Percentiles rank a stretch among this genome's conserved stretches.
Evolutionary conservation across 2,888 invertebrate species (phyloP).

Genomic region (Argyresthia albistria): DNA sequence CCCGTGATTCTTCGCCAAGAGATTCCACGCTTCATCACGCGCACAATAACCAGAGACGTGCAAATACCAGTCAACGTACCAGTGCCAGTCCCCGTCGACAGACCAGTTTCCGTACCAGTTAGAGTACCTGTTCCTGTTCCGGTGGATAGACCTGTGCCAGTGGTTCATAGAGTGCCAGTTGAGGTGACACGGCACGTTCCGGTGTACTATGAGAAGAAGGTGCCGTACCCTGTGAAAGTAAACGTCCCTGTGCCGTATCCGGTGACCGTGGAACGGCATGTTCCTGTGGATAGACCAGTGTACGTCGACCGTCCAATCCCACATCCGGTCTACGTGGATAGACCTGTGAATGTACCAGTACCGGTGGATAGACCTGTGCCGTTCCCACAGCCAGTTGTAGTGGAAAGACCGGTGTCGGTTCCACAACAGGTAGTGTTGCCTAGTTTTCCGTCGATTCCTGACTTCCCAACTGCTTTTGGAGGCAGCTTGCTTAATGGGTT

Average conservation of each 20-base stretch:
- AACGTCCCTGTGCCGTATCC: conserved; percentile 72
- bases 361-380: conserved; percentile 70
- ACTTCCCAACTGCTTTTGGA: not conserved
- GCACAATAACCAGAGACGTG: conserved; percentile 48
- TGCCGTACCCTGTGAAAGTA: conserved; percentile 66
- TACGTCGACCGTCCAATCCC: conserved; percentile 66
- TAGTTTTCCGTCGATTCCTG: conserved; percentile 67
- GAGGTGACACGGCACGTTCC: conserved; percentile 62
- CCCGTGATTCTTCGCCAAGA: conserved; percentile 59
- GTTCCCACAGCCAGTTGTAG: conserved; percentile 30
- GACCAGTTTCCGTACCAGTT: conserved; percentile 61
- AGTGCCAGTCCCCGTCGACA: conserved; percentile 32
- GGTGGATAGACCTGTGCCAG: conserved; percentile 65
- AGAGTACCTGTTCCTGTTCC: conserved; percentile 66
- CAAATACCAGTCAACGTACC: conserved; percentile 26
- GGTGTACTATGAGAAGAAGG: conserved; percentile 58
- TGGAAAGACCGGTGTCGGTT: conserved; percentile 38
- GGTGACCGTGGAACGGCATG: conserved; percentile 70
- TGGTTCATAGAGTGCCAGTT: conserved; percentile 65
- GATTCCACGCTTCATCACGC: conserved; percentile 54
- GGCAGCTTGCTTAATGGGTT: conserved; percentile 6
- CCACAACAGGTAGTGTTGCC: conserved; percentile 46
- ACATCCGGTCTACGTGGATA: conserved; percentile 69
- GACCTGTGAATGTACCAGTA: conserved; percentile 72
- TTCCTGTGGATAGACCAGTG: conserved; percentile 73